Evolutionary conservation across 1,140 invertebrate genomes (phyloP), one percentile per base, ranked within the genome.

Genomic region (Drosophila mojavensis): DNA sequence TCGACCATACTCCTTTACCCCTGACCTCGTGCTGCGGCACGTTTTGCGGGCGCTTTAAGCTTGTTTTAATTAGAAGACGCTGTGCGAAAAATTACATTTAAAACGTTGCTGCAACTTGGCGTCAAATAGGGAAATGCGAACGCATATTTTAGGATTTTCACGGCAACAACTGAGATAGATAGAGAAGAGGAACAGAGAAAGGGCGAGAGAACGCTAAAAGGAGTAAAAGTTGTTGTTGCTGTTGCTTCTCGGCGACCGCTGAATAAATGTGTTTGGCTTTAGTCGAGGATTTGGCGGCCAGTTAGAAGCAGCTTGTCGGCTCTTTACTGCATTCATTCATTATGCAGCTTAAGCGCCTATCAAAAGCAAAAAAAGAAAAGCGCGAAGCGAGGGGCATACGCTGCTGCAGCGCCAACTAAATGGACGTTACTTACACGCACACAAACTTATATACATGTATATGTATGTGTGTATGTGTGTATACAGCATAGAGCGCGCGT

Each of bases 221-320:
- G 28, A 30, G 28, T 30, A 4, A 30, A 30, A 30, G 28, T 30
- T 30, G 28, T 30, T 66, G 53, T 36, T 47, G 45, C 33, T 58
- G 26, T 20, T 59, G 20, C 6, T 61, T 66, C 70, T 62, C 53
- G 67, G 64, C 76, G 66, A 80, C 80, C 80, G 84, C 84, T 89
- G 80, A 89, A 88, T 89, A 88, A 89, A 88, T 88, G 84, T 88
- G 84, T 88, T 88, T 88, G 84, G 84, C 84, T 88, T 88, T 89
- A 84, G 84, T 84, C 64, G 76, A 84, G 83, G 83, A 88, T 89
- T 88, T 89, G 84, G 84, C 73, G 66, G 61, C 59, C 82, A 84
- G 76, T 83, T 78, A 67, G 66, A 33, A 77, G 72, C 62, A 70
- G 79, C 70, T 67, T 75, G 65, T 59, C 41, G 53, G 33, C 45